phyloP scores from a whole-genome alignment of 1,140 invertebrate species.

The Oppia nitens region DNA sequence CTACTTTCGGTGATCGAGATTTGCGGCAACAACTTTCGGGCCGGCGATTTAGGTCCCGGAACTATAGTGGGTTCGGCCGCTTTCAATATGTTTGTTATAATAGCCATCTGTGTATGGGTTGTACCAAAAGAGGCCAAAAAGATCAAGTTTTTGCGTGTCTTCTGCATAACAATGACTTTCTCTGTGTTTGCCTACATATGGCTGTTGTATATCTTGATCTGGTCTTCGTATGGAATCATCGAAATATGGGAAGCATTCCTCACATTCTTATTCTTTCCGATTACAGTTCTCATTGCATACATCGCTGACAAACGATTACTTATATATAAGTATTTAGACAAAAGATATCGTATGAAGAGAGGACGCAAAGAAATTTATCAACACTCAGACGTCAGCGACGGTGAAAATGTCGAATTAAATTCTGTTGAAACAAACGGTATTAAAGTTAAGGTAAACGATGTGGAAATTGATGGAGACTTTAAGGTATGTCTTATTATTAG shows the following conservation, averaged over 20 bases:
- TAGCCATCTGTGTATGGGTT: conserved; percentile 38
- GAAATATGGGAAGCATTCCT: conserved; percentile 44
- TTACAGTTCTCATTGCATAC: conserved; percentile 37
- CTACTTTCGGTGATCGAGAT: conserved; percentile 44
- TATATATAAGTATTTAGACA: conserved; percentile 72
- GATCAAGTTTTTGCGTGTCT: conserved; percentile 31
- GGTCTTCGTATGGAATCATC: conserved; percentile 32
- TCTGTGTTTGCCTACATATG: conserved; percentile 45
- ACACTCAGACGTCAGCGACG: conserved; percentile 67
- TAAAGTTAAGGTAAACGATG: conserved; percentile 36
- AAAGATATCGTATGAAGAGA: conserved; percentile 72
- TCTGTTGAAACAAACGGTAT: conserved; percentile 22
- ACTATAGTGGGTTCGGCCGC: conserved; percentile 50
- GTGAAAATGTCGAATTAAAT: conserved; percentile 52
- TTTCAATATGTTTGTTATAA: conserved; percentile 43
- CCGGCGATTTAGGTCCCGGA: conserved; percentile 41
- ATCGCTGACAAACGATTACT: conserved; percentile 39
- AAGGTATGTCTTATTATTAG: too few relatives aligned
- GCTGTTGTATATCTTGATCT: conserved; percentile 39
- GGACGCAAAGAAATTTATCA: conserved; percentile 49
- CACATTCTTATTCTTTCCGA: conserved; percentile 41
- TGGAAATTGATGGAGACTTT: conserved; percentile 31
- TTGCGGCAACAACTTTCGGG: conserved; percentile 37
- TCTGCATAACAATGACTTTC: conserved; percentile 38
- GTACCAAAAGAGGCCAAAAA: conserved; percentile 32